Evolutionary conservation across 2,888 invertebrate species (phyloP), one percentile per base, ranked within the genome.

Genomic region (Drosophila maculinotata): DNA sequence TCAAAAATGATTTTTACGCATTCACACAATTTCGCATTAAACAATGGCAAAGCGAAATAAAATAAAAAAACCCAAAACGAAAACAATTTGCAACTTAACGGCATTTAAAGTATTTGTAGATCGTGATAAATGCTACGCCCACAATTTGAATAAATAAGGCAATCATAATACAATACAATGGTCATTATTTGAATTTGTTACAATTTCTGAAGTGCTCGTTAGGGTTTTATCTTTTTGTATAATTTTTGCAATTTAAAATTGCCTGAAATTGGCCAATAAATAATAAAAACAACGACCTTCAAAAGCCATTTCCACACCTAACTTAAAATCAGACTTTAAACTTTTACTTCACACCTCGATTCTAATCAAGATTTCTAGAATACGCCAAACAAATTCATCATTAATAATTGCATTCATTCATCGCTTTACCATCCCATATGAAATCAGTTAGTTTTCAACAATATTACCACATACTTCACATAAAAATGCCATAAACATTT

Each of bases 91-190:
- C 71, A 77, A 76, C 62, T 77, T 64, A 45, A 72, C 64, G 69
- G 66, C 64, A 68, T 76, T 72, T 60, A 66, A 70, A 74, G 64
- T 69, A 76, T 79, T 79, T 80, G 78, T 58, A 49, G 77, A 65
- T 85, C 80, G 83, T 85, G 81, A 78, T 82, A 73, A 63, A 67
- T 49, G 81, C 62, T 82, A 85, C 81, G 86, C 81, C 86, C 81
- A 85, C 86, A 7, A 47, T 41, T 64, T 63, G 38, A 67, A 57
- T 62, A 56, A 79, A 76, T 70, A 70, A 59, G 59, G 54, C 59
- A 70, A 74, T 68, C 72, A 62, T 58, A 68, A 56, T 48, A 63
- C 49, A 12, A 45, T 48, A 47, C 58, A 52, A 60, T 39, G 54
- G 51, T 47, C 25, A 49, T 17, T 42, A 30, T 62, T 48, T 41